Evolutionary conservation across 2,888 invertebrate genomes (phyloP), one percentile per base, ranked within the genome.

Genomic region (Troides helena): DNA sequence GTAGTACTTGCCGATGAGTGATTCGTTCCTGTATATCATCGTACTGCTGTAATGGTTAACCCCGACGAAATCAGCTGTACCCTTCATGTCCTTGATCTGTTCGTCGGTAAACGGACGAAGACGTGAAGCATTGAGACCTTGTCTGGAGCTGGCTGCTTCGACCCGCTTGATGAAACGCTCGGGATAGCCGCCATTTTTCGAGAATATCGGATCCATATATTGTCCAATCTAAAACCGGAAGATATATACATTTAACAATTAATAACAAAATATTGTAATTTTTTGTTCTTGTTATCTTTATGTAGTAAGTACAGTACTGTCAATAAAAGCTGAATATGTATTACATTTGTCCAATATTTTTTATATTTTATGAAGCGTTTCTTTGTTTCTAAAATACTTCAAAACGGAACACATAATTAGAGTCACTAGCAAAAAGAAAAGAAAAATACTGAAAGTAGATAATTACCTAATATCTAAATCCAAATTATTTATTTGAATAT

Each of bases 1-100:
- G 17, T 14, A 21, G 25, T 23, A 46, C 62, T 21, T 10, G 21
- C 62, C 62, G 12, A 25, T 50, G 12, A 62, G 46, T n/a, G 64
- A 65, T 6, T 65, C 64, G 39, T 57, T 65, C n/a, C 64, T 65
- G 56, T 65, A 65, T n/a, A 62, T 23, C 12, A 62, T 50, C 25
- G 30, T 65, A 56, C 56, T 65, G 30, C 73, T 67, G 63, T 80
- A 80, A 63, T 75, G 74, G 56, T 80, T 80, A 1, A 79, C 21
- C 0, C 72, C 80, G 8, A 79, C 62, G 67, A 77, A 77, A 62
- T 79, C 78, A 0, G 76, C 69, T 12, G 79, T 72, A 2, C 80
- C 80, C 57, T 65, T 70, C 6, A 79, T 70, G 39, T 74, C 74
- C 2, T 74, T 70, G 12, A 75, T 64, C 71, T 80, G 72, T 58